These are phyloP conservation scores for Pelodiscus sinensis DNA, from an alignment of 2,113 vertebrate species.

Conservation along the genomic window DNA sequence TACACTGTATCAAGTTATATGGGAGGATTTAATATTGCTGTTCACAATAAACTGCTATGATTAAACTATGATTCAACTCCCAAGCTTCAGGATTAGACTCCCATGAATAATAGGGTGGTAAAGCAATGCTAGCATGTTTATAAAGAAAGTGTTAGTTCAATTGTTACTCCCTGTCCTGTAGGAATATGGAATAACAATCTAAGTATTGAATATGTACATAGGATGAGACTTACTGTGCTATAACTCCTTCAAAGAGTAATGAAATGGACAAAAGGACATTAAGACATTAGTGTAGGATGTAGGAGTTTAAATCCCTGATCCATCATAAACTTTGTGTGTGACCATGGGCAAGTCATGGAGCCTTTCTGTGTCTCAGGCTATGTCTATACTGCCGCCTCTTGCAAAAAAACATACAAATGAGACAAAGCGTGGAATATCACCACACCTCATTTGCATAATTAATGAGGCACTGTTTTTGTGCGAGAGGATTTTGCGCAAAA, in stretches of 20 bases:
- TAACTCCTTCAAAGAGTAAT: background rate
- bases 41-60: background rate
- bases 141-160: background rate
- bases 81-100: background rate
- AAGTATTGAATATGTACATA: background rate
- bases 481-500: too few species aligned
- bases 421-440: too few species aligned
- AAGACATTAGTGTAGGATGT: background rate
- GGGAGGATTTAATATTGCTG: background rate
- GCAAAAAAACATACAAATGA: too few species aligned
- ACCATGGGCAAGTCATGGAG: background rate
- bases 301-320: background rate
- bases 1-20: background rate
- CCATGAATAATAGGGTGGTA: background rate
- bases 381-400: too few species aligned
- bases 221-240: background rate
- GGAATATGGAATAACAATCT: constrained; percentile 20
- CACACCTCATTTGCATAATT: too few species aligned
- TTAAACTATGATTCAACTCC: background rate
- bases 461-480: too few species aligned
- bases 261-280: background rate
- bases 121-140: constrained; percentile 10
- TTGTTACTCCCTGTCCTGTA: background rate
- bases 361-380: background rate
- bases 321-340: background rate